These are phyloP conservation scores for Yasuhikotakia modesta DNA, from an alignment of 2,797 vertebrate genomes.

Conservation along the genomic window DNA sequence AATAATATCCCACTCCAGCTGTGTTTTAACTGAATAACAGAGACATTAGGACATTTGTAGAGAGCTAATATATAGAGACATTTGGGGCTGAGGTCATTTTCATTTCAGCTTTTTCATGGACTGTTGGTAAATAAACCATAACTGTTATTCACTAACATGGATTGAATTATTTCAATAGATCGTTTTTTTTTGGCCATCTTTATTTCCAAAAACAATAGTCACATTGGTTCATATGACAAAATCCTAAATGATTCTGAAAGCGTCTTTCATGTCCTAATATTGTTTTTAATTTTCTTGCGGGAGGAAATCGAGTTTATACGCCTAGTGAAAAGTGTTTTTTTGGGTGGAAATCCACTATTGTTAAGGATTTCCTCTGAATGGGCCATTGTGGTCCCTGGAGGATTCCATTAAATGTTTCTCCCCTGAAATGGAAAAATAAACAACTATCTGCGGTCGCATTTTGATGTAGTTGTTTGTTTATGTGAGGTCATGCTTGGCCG, in stretches of 20 bases:
- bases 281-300: constrained; percentile 51
- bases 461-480: constrained; percentile 60
- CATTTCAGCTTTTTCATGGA: background rate
- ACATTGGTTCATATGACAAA: constrained; percentile 37
- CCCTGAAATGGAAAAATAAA: constrained; percentile 59
- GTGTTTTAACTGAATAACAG: constrained; percentile 44
- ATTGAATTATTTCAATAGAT: background rate
- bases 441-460: constrained; percentile 43
- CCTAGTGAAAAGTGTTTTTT: constrained; percentile 53
- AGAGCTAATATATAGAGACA: constrained; percentile 19
- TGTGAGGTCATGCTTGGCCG: constrained; percentile 57
- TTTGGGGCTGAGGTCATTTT: constrained; percentile 19
- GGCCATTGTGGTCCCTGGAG: constrained; percentile 37
- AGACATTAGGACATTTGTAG: constrained; percentile 27
- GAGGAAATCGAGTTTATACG: constrained; percentile 60
- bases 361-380: constrained; percentile 54
- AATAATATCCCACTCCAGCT: constrained; percentile 42
- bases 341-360: constrained; percentile 60
- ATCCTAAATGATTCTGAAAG: constrained; percentile 6
- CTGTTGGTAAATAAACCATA: constrained; percentile 20
- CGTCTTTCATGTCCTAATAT: constrained; percentile 54
- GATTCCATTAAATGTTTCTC: constrained; percentile 35
- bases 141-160: background rate
- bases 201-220: constrained; percentile 3
- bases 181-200: background rate